Conservation (phyloP, 92 coral and sea anemone genomes). For the Umimayanthus kanabou region DNA sequence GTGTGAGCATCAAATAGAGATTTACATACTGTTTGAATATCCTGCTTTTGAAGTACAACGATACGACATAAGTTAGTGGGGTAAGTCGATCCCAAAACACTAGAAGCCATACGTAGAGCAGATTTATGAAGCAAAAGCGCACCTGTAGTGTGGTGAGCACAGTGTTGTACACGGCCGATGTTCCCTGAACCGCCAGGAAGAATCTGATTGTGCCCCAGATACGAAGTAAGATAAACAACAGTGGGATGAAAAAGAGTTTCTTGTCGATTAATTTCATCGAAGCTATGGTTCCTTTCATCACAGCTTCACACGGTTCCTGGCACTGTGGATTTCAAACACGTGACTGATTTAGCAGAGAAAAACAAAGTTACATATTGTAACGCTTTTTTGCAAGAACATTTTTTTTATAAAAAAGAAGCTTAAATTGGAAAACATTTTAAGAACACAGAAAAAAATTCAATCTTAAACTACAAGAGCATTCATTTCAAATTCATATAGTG, state of each 20-base stretch:
- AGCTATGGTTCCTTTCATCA: conserved; percentile 23
- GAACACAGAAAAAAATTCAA: too few species aligned
- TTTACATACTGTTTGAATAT: too few species aligned
- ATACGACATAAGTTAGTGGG: too few species aligned
- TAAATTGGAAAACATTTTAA: too few species aligned
- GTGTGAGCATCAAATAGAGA: too few species aligned
- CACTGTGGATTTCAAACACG: not conserved
- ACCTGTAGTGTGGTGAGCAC: conserved; percentile 14
- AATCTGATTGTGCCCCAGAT: conserved; percentile 20
- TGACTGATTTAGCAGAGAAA: not conserved
- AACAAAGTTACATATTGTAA: not conserved
- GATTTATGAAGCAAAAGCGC: too few species aligned
- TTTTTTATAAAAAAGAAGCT: not conserved
- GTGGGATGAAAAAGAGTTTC: conserved; percentile 13
- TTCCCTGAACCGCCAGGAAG: conserved; percentile 9
- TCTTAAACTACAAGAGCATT: too few species aligned
- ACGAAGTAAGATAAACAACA: conserved; percentile 13
- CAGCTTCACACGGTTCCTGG: not conserved
- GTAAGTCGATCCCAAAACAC: too few species aligned
- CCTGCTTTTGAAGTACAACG: too few species aligned
- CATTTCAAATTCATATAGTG: too few species aligned
- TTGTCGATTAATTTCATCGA: conserved; percentile 18
- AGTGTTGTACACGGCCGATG: not conserved
- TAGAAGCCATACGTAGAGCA: too few species aligned
- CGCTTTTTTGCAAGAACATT: too few species aligned